Percentiles rank a stretch among this genome's conserved stretches.
phyloP scores from a whole-genome alignment of 2,113 vertebrate genomes.

The Mormyrus iriodes region DNA sequence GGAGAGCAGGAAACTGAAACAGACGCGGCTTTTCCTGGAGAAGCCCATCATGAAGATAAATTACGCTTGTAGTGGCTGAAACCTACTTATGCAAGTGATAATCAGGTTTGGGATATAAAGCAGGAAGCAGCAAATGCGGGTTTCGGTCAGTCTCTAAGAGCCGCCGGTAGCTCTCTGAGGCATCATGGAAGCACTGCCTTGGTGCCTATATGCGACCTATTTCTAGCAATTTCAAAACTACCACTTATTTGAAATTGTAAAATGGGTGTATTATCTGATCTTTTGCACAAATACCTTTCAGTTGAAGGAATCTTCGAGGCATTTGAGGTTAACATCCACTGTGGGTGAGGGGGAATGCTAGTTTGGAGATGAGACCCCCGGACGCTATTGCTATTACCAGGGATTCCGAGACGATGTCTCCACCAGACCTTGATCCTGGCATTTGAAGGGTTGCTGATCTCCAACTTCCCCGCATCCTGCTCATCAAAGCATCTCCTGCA shows the following conservation, averaged over 20 bases:
- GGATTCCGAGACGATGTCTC: background rate
- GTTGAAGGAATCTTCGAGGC: background rate
- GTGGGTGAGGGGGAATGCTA: background rate
- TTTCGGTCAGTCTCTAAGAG: constrained; percentile 20
- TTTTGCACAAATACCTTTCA: background rate
- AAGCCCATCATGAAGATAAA: constrained; percentile 22
- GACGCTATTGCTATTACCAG: background rate
- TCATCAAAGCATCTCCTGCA: background rate
- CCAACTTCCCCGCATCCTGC: background rate
- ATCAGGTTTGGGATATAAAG: constrained; percentile 16
- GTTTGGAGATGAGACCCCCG: background rate
- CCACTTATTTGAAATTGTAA: background rate
- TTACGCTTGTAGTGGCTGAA: constrained; percentile 16
- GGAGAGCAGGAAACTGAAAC: constrained; percentile 26
- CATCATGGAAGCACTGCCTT: background rate
- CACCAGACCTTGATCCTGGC: background rate
- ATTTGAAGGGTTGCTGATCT: background rate
- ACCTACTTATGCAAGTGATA: constrained; percentile 21
- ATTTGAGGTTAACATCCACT: background rate
- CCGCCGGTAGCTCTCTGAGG: background rate
- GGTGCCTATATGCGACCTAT: background rate
- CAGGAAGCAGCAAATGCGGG: background rate
- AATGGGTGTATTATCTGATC: background rate
- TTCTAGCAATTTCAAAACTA: background rate
- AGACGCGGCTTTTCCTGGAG: constrained; percentile 1